Evolutionary conservation across 1,140 invertebrate genomes (phyloP).

Genomic region (Phocides pigmalion): DNA sequence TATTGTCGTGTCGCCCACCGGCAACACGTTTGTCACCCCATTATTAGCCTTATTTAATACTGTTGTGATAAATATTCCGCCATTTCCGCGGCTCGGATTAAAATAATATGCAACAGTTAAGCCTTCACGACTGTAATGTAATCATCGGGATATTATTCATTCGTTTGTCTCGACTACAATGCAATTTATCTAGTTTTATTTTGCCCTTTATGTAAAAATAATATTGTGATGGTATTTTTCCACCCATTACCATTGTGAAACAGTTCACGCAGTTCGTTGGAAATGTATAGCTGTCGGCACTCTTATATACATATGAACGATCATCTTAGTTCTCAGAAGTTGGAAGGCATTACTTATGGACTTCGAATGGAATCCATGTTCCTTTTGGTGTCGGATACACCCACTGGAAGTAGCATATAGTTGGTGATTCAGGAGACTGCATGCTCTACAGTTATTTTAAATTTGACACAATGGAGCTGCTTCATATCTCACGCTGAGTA

Average conservation of each 20-base stretch:
- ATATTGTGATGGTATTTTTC: not conserved
- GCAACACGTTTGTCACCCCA: conserved; percentile 60
- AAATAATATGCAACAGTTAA: conserved; percentile 35
- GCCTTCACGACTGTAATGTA: not conserved
- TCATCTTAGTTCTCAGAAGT: too few relatives aligned
- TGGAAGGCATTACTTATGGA: too few relatives aligned
- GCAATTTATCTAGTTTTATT: not conserved
- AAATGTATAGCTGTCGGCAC: too few relatives aligned
- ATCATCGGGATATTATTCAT: not conserved
- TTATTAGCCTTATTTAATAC: conserved; percentile 67
- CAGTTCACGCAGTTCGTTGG: too few relatives aligned
- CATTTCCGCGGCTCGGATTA: conserved; percentile 39
- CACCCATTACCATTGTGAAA: not conserved
- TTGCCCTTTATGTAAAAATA: not conserved
- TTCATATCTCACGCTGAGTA: too few relatives aligned
- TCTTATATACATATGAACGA: too few relatives aligned
- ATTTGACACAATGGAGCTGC: too few relatives aligned
- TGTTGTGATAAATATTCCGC: conserved; percentile 55
- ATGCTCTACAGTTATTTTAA: too few relatives aligned
- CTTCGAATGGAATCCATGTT: too few relatives aligned
- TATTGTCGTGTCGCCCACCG: conserved; percentile 49
- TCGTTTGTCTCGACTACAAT: not conserved
- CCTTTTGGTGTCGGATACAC: too few relatives aligned
- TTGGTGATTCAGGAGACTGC: too few relatives aligned
- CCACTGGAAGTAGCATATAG: too few relatives aligned